Evolutionary conservation across 2,888 invertebrate genomes (phyloP), one percentile per base, ranked within the genome.

Genomic region (Drosophila buzzatii): DNA sequence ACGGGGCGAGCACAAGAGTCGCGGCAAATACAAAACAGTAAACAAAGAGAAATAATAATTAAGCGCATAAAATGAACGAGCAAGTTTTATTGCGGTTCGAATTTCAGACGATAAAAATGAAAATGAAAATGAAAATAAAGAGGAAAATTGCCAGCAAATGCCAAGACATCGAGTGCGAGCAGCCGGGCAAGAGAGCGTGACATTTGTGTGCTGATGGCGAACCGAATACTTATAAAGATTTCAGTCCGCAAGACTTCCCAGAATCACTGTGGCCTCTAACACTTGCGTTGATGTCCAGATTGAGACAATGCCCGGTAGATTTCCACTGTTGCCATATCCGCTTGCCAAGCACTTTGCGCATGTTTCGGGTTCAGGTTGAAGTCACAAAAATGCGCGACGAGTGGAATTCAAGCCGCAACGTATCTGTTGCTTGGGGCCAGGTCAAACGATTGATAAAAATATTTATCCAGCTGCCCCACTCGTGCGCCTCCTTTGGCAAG

Each of bases 81-180:
- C 52, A 65, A 71, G 37, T 78, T 77, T 85, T 76, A 84, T 80
- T 75, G 68, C 70, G 82, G 58, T 80, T 84, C 78, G 73, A 85
- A 80, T 84, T 84, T 80, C 84, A 70, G 70, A 14, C 63, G 58
- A 67, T 67, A 60, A 76, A 76, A 70, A 64, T 75, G 57, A 76
- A 79, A 64, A 75, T 72, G 33, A 65, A 76, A 56, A 63, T 20
- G 35, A 76, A 76, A 67, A 64, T 75, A 53, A 76, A 76, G 51
- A 73, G 69, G 31, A 69, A 77, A 56, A 60, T 33, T 18, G 52
- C 41, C 37, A 41, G 45, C 9, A 60, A 72, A 64, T 55, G 68
- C 37, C 57, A 61, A 33, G 59, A 31, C 58, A 53, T 49, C 53
- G 18, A 47, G 44, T 23, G 2, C 23, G 14, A 9, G 9, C 45